These are phyloP conservation scores for Scaptomyza hsui DNA, from an alignment of 1,140 invertebrate genomes.

Conservation along the genomic window DNA sequence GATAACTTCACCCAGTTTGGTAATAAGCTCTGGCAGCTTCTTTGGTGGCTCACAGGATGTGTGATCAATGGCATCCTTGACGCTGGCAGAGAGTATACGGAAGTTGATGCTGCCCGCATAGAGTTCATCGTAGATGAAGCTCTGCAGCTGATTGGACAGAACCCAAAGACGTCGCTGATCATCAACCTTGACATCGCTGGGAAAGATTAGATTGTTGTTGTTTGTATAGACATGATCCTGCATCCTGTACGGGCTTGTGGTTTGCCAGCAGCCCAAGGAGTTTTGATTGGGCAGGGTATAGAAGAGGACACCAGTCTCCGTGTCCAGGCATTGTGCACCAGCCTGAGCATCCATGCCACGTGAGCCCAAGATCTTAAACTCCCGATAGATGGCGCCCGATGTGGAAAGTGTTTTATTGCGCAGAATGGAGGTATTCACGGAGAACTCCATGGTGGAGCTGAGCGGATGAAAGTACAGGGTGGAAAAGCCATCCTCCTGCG, in stretches of 20 bases:
- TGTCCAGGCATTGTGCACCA: constrained; percentile 89
- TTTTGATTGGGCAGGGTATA: constrained; percentile 91
- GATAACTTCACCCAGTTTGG: constrained; percentile 84
- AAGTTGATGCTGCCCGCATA: constrained; percentile 89
- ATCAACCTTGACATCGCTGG: constrained; percentile 91
- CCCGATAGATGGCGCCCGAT: constrained; percentile 85
- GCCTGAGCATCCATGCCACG: constrained; percentile 90
- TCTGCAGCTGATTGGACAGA: constrained; percentile 88
- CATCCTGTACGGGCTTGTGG: constrained; percentile 87
- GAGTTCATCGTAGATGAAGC: constrained; percentile 88
- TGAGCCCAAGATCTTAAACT: constrained; percentile 88
- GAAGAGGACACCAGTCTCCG: constrained; percentile 89
- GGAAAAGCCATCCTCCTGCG: constrained; percentile 87
- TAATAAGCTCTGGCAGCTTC: constrained; percentile 85
- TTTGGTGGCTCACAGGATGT: constrained; percentile 87
- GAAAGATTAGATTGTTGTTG: constrained; percentile 89
- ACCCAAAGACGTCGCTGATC: constrained; percentile 89
- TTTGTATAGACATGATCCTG: constrained; percentile 89
- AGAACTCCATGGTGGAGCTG: constrained; percentile 89
- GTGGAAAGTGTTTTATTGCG: constrained; percentile 86
- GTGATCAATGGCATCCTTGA: constrained; percentile 88
- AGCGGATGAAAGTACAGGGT: constrained; percentile 91
- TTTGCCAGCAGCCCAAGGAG: constrained; percentile 91
- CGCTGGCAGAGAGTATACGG: constrained; percentile 88
- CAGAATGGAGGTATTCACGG: constrained; percentile 88